Evolutionary conservation across 2,113 vertebrate genomes (phyloP).

Genomic region (Typhlomys cinereus): DNA sequence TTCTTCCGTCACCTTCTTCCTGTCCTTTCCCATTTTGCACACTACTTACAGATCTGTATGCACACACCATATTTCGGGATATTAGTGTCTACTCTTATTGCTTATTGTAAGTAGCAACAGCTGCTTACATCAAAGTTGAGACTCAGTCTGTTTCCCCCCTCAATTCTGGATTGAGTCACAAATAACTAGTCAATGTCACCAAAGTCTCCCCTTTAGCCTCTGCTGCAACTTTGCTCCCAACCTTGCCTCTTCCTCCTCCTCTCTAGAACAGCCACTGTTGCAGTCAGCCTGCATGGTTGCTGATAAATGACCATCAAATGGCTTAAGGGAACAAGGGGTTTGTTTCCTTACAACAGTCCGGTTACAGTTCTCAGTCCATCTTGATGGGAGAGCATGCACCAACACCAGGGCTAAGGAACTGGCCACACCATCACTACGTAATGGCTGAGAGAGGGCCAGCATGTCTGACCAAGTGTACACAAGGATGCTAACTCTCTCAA

Average conservation of each 20-base stretch:
- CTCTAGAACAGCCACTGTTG: too few species aligned
- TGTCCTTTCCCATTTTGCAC: neutral
- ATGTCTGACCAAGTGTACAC: too few species aligned
- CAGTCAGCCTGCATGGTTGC: too few species aligned
- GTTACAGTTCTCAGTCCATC: too few species aligned
- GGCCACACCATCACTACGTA: too few species aligned
- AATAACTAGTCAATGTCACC: neutral
- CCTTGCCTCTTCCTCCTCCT: neutral
- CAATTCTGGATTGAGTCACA: neutral
- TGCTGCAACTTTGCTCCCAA: neutral
- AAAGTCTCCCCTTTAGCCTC: neutral
- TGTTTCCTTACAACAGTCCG: too few species aligned
- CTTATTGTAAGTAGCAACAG: neutral
- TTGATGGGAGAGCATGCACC: too few species aligned
- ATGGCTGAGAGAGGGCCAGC: too few species aligned
- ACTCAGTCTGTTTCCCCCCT: neutral
- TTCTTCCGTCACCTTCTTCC: neutral
- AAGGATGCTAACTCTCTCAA: too few species aligned
- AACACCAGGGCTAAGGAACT: too few species aligned
- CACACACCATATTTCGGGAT: neutral
- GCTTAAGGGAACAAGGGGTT: too few species aligned
- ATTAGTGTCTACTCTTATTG: neutral
- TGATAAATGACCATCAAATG: too few species aligned
- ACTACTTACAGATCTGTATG: neutral
- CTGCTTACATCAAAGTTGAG: neutral